Evolutionary conservation across 2,797 vertebrate species (phyloP), one percentile per base, ranked within the genome.

Genomic region (Brotula barbata): DNA sequence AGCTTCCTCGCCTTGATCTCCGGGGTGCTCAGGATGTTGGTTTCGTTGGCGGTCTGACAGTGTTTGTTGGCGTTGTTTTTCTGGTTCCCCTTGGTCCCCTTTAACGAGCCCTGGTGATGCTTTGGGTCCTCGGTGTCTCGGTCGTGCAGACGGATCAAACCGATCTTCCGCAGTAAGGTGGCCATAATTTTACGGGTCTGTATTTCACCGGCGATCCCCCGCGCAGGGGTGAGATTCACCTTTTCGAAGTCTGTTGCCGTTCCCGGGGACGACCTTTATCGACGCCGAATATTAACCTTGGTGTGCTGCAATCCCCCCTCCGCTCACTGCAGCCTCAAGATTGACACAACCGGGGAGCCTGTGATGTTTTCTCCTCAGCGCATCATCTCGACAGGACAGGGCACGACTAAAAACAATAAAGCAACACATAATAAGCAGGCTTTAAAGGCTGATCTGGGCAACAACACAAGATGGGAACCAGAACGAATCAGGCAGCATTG

Each of bases 81-180:
- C 90, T 93, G 92, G 85, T 85, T 93, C 63, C 94, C 92, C 73
- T 94, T 94, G 85, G 90, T 93, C 48, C 93, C 92, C 79, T 97
- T 93, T 63, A 95, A 91, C 17, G 95, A 95, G 81, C 94, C 94
- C 82, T 96, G 94, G 47, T 94, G 95, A 84, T 97, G 96, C 89
- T 98, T 98, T 64, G 96, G 96, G 86, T 97, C 96, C 89, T 98
- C 96, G 13, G 96, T 98, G 90, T 98, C 96, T 77, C 96, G 92
- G 88, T 95, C 95, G 91, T 98, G 96, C 86, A 98, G 94, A 67
- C 96, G 96, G 87, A 98, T 98, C 71, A 98, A 92, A 87, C 96
- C 96, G 87, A 98, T 98, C 86, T 98, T 97, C 80, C 96, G 94
- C 86, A 98, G 94, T 89, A 98, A 89, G 77, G 96, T 98, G 86